Evolutionary conservation across 1,140 invertebrate species (phyloP), one percentile per base, ranked within the genome.

Genomic region (Ostrea denselamellosa): DNA sequence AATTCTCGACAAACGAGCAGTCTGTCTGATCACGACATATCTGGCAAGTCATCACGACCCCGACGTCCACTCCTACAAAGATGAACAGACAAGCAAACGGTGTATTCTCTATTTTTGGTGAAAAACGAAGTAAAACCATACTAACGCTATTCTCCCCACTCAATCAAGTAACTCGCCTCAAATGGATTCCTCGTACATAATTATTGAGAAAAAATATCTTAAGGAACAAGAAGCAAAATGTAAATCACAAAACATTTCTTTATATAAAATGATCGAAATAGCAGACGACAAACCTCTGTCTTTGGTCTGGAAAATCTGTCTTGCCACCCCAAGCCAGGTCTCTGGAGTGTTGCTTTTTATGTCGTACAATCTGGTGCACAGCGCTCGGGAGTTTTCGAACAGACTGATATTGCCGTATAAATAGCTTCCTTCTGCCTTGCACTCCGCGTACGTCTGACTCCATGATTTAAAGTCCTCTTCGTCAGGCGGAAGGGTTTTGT

Each of bases 401-500:
- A 77, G 22, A 77, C 68, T 77, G 9, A 77, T 25, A 2, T 77
- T 28, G 12, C 68, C 68, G 68, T 77, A 77, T 10, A 77, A 9
- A 10, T 77, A 77, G 14, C 68, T 77, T 12, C 28, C 68, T 25
- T 77, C 25, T 25, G 9, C 22, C 25, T 25, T 34, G 10, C 68
- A 77, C 68, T 77, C 68, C 2, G 9, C 28, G 25, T 77, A 34
- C 9, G 68, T 77, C 68, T 77, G 9, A 9, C 25, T 34, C 68
- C 68, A 77, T 14, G 68, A 77, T 25, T 77, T 77, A 10, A 77
- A 77, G 14, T 77, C 68, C 10, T 77, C 68, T 9, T 77, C 68
- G 12, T 77, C 68, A 28, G 68, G 68, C 8, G 68, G 22, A 22
- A 77, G 9, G 68, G 68, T 28, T 34, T 77, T 77, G 25, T 77